Base-by-base conservation (phyloP, 2,888 invertebrate species). In the Amphipoea lucens region DNA sequence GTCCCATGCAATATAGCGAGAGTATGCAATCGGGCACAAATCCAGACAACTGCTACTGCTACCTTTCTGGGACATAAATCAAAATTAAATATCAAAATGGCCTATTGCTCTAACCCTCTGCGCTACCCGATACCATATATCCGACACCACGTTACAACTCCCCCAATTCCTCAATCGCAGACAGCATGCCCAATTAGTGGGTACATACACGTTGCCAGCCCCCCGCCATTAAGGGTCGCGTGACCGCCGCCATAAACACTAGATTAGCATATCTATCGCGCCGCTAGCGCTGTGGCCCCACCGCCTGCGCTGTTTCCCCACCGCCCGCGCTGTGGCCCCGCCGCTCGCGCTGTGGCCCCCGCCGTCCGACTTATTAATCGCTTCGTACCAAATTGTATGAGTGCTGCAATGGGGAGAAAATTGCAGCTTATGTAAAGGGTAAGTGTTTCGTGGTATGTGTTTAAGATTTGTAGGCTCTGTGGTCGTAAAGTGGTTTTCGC, bases 211-310 rank as follows among this genome's bases (percentile, higher is more conserved):
- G 72, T 63, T 60, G 42, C 42, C 74, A 42, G 62, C 87, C 84
- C 84, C 85, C 40, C 74, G 63, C 81, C 85, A 63, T 73, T 80
- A 73, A 60, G 63, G 57, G 65, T 91, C 67, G 89, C 91, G 91
- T 91, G 91, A 88, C 89, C 83, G 68, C 60, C 57, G 84, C 91
- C 82, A 90, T 91, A 91, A 90, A 87, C 87, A 79, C 77, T 84
- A 87, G 83, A 91, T 91, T 90, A 90, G 89, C 91, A 91, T 91
- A 90, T 90, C 88, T 90, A 87, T 84, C 85, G 78, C 82, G 66
- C 62, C 86, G 86, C 86, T 74, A 11, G 81, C 78, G 60, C 70
- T 81, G 72, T 76, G 80, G 45, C 79, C 63, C 63, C 73, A 4
- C 2, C 7, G 67, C 7, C 23, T 73, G 60, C 60, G n/a, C 23